phyloP scores from a whole-genome alignment of 1,140 invertebrate genomes.

The Lucilia sericata region DNA sequence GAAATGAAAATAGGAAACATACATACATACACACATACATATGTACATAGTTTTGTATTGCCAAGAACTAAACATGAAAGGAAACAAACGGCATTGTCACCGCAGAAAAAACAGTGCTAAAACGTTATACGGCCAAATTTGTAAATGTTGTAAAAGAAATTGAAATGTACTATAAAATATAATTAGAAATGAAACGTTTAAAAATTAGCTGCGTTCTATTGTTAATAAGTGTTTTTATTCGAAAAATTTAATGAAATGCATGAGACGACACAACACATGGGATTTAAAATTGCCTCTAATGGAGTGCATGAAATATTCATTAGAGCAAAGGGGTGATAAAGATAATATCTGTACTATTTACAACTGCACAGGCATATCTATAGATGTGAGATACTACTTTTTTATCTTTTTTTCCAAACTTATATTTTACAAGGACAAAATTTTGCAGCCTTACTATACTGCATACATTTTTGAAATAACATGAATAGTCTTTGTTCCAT shows the following conservation, averaged over 20 bases:
- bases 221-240: neutral
- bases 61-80: neutral
- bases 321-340: slow-evolving; percentile 35
- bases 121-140: neutral
- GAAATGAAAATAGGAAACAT: neutral
- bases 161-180: neutral
- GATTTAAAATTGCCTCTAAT: slow-evolving; percentile 44
- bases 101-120: neutral
- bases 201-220: neutral
- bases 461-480: neutral
- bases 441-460: neutral
- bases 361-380: neutral
- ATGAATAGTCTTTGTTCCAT: neutral
- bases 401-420: neutral
- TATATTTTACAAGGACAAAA: slow-evolving; percentile 2
- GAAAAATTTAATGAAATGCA: slow-evolving; percentile 27
- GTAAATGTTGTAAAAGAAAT: neutral
- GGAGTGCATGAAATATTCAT: slow-evolving; percentile 45
- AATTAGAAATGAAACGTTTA: no score
- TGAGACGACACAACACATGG: slow-evolving; percentile 32
- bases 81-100: neutral
- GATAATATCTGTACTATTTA: neutral
- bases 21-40: no score
- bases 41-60: no score
- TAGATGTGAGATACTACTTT: neutral